Evolutionary conservation across 2,888 invertebrate genomes (phyloP).

Genomic region (Synanthedon vespiformis): DNA sequence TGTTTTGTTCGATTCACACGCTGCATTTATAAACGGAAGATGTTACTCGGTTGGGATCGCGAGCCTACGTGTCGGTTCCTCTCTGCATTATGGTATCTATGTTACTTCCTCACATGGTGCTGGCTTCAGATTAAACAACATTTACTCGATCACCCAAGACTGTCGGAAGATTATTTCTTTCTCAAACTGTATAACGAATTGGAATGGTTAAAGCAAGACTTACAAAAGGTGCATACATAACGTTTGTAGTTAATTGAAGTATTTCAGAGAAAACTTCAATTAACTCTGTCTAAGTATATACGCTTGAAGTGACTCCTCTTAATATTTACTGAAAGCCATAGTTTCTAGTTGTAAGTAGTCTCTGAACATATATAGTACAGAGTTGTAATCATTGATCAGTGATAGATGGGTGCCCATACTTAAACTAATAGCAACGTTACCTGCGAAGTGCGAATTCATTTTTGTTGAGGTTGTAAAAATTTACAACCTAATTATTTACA

Average conservation of each 20-base stretch:
- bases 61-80: background rate
- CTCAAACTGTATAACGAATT: background rate
- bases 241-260: background rate
- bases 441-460: too few relatives aligned
- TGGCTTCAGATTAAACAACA: constrained; percentile 6
- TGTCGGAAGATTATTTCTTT: background rate
- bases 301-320: too few relatives aligned
- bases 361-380: too few relatives aligned
- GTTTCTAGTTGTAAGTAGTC: too few relatives aligned
- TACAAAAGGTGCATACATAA: constrained; percentile 3
- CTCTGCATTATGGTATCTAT: constrained; percentile 1
- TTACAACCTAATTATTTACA: too few relatives aligned
- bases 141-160: background rate
- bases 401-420: too few relatives aligned
- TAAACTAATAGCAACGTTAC: too few relatives aligned
- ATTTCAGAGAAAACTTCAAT: background rate
- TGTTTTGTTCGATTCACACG: background rate
- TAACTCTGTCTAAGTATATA: background rate
- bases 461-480: too few relatives aligned
- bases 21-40: background rate
- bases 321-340: too few relatives aligned
- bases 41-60: background rate
- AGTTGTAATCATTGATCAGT: too few relatives aligned
- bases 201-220: constrained; percentile 8
- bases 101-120: constrained; percentile 3